These are phyloP conservation scores for Drosophila pseudotalamancana DNA, from an alignment of 2,888 invertebrate species.

Conservation along the genomic window DNA sequence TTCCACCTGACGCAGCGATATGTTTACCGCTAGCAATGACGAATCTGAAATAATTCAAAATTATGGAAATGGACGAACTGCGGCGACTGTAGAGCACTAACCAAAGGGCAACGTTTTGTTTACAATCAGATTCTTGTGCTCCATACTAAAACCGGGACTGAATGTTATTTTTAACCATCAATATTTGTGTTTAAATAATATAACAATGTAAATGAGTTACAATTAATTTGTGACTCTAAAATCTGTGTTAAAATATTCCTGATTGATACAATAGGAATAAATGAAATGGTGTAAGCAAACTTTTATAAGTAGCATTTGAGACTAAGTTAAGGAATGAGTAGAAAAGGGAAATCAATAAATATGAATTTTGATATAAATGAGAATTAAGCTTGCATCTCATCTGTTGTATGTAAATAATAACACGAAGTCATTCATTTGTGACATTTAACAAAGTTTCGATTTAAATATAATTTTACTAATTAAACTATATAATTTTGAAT, in stretches of 20 bases:
- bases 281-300: no score
- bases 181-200: no score
- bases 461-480: constrained; percentile 37
- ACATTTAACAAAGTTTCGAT: constrained; percentile 13
- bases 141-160: constrained; percentile 24
- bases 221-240: no score
- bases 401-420: constrained; percentile 18
- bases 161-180: background rate
- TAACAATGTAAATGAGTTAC: background rate
- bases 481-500: constrained; percentile 48
- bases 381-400: no score
- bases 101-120: constrained; percentile 80
- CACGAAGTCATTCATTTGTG: constrained; percentile 21
- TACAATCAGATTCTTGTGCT: constrained; percentile 53
- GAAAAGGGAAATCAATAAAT: no score
- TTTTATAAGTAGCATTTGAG: background rate
- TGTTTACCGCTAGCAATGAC: constrained; percentile 82
- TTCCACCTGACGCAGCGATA: constrained; percentile 87
- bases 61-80: background rate
- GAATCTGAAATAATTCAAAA: constrained; percentile 52
- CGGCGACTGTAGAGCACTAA: constrained; percentile 36
- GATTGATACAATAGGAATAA: no score
- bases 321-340: background rate
- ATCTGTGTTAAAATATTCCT: no score
- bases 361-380: background rate